Evolutionary conservation across 2,797 vertebrate genomes (phyloP), one percentile per base, ranked within the genome.

Genomic region (Emys orbicularis): DNA sequence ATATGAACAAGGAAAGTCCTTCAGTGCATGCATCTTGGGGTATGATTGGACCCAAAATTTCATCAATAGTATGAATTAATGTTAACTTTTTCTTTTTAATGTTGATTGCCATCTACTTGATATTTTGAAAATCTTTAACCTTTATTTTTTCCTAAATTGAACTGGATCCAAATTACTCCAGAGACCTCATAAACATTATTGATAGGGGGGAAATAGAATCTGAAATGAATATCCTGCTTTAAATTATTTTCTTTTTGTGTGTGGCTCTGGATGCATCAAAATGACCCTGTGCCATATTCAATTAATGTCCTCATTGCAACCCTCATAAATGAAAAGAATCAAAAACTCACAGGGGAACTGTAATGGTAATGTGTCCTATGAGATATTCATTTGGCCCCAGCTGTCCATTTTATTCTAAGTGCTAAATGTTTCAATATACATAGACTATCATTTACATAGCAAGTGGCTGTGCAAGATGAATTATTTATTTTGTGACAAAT

Each of bases 371-470:
- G 86, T 97, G 97, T 97, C 97, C 96, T 91, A 86, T 97, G 97
- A 98, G 96, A 98, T 97, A 98, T 97, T 98, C 97, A 97, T 98
- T 96, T 97, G 97, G 98, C 94, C 97, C 95, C 97, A 98, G 97
- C 98, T 98, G 98, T 98, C 98, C 96, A 90, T 98, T 98, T 98
- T 97, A 97, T 97, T 98, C 97, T 96, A 97, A 97, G 97, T 97
- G 96, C 96, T 98, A 98, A 98, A 98, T 98, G 95, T 76, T 95
- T 98, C 98, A 98, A 98, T 98, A 98, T 97, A 97, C 97, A 98
- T 89, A 97, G 97, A 98, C 97, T 98, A 98, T 97, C 98, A 98
- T 98, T 98, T 98, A 98, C 98, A 98, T 98, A 98, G 97, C 98
- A 98, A 98, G 97, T 97, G 97, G 96, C 65, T 98, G 90, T 91